phyloP scores from a whole-genome alignment of 2,888 invertebrate genomes.

The Brachypalpus laphriformis region DNA sequence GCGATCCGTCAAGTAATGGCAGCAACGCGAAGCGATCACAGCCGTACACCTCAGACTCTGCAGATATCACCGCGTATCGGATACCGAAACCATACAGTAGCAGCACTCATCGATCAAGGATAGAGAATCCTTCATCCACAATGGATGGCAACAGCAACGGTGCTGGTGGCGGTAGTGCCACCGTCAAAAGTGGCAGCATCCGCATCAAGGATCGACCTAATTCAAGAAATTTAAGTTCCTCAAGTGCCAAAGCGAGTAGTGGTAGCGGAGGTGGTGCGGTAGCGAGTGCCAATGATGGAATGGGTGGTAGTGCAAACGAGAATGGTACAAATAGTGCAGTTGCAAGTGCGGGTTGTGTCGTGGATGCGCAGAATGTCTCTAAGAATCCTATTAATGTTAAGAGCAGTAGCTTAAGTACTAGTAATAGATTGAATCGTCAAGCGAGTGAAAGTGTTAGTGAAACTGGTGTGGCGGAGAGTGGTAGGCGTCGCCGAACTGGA shows the following conservation, averaged over 20 bases:
- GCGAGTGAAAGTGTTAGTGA: conserved; percentile 63
- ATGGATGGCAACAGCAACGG: conserved; percentile 40
- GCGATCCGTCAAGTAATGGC: conserved; percentile 67
- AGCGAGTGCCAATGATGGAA: background rate
- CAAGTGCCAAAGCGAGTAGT: conserved; percentile 67
- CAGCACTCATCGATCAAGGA: conserved; percentile 62
- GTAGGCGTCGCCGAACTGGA: conserved; percentile 45
- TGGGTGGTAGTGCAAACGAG: conserved; percentile 40
- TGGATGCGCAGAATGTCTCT: conserved; percentile 47
- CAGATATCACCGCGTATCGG: conserved; percentile 58
- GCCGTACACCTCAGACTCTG: conserved; percentile 40
- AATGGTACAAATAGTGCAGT: conserved; percentile 59
- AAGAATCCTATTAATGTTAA: conserved; percentile 73
- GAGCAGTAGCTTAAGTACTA: conserved; percentile 72
- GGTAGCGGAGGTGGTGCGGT: conserved; percentile 42
- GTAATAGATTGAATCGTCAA: conserved; percentile 64
- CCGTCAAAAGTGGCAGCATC: conserved; percentile 31
- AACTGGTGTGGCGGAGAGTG: conserved; percentile 50
- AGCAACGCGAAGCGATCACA: conserved; percentile 60
- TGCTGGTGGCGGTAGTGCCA: conserved; percentile 17
- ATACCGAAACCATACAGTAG: conserved; percentile 55
- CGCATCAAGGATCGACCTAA: conserved; percentile 70
- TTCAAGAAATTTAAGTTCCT: conserved; percentile 74
- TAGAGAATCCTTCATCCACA: conserved; percentile 37
- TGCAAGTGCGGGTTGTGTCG: conserved; percentile 54